Conservation (phyloP, 92 coral and sea anemone species). For the Diadumene lineata region DNA sequence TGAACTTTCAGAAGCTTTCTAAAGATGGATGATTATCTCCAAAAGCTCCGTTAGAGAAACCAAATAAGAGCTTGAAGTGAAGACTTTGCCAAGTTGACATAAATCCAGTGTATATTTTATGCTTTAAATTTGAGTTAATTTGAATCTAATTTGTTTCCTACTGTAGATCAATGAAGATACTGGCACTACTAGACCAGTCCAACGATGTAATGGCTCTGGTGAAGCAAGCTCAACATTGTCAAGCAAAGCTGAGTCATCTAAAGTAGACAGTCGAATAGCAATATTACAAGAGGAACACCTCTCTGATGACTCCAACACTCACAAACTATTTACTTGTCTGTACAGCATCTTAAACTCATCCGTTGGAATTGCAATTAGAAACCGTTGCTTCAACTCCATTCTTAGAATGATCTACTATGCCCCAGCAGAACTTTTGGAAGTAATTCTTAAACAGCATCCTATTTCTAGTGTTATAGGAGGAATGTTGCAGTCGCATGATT, state of each 20-base stretch:
- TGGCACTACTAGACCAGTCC: constrained; percentile 96
- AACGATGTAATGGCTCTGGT: constrained; percentile 80
- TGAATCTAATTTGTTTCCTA: not conserved
- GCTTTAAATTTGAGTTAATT: not conserved
- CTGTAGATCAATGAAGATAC: constrained; percentile 95
- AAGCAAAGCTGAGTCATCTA: constrained; percentile 52
- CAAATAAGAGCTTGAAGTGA: too few relatives aligned
- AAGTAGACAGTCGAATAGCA: constrained; percentile 85
- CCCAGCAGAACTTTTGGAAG: constrained; percentile 84
- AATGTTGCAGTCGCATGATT: constrained; percentile 92
- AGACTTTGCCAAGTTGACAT: too few relatives aligned
- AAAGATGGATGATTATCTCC: too few relatives aligned
- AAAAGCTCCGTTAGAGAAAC: too few relatives aligned
- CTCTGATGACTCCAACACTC: constrained; percentile 69
- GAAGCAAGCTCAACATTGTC: constrained; percentile 68
- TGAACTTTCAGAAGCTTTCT: too few relatives aligned
- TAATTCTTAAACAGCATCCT: constrained; percentile 82
- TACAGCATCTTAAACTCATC: constrained; percentile 95
- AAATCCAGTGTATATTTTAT: too few relatives aligned
- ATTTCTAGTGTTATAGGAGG: constrained; percentile 96
- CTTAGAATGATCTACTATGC: constrained; percentile 92
- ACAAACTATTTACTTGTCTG: constrained; percentile 83
- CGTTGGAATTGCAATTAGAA: constrained; percentile 95
- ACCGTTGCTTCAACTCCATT: constrained; percentile 89
- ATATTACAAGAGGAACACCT: constrained; percentile 73